Base-by-base conservation (phyloP, 2,888 invertebrate species). In the Epinotia ramella region DNA sequence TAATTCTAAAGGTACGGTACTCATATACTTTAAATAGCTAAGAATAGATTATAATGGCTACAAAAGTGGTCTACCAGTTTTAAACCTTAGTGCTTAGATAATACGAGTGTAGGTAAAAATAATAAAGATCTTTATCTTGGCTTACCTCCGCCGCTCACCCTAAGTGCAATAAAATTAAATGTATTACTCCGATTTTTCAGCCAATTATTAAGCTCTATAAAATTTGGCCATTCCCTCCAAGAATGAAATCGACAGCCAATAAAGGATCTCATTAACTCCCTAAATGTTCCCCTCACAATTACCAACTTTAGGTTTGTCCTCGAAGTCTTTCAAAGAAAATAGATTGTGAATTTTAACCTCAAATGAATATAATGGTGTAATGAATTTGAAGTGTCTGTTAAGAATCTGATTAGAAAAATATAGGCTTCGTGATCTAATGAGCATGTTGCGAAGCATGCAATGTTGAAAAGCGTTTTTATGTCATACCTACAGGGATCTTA, bases 181-280 rank as follows among this genome's bases (percentile, higher is more conserved):
- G 70, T 67, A 73, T 67, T 40, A 66, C 71, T 40, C 67, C 57
- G 57, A 72, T 62, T 60, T 70, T 67, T 76, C 71, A 66, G 67
- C 66, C 46, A 76, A 71, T 72, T 67, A 71, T 76, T 67, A 62
- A 60, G 57, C 65, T 69, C 60, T 67, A 76, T 72, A 72, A 76
- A 76, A 76, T 76, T 80, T 81, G 81, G 80, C 78, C 77, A 78
- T 81, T 80, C 73, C 69, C 78, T 46, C 49, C 76, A 79, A 81
- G 79, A 80, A 82, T 81, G 80, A 83, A 84, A 83, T 86, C 80
- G 84, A 80, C 84, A 84, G 82, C 81, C 83, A 87, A 86, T 87
- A 85, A 85, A 83, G 81, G 73, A 62, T 70, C 64, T 57, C 82
- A 84, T 85, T 85, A 84, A 82, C 80, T 81, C 81, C 81, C 67